phyloP scores from a whole-genome alignment of 1,140 invertebrate genomes.

The Diploscapter pachys region DNA sequence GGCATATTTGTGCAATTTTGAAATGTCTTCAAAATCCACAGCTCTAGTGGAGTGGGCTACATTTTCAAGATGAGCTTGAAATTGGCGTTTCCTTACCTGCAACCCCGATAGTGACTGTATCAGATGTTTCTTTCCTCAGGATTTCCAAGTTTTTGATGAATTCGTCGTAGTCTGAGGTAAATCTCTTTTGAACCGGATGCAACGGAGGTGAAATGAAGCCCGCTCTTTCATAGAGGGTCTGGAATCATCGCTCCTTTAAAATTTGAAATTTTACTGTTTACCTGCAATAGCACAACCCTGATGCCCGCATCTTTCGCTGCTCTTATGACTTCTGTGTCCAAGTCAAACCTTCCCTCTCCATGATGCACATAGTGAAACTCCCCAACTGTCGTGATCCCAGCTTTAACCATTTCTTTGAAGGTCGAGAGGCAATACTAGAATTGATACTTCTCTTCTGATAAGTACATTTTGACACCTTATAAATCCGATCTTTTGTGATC shows the following conservation, averaged over 20 bases:
- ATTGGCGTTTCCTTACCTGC: slow-evolving; percentile 39
- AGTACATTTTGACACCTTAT: slow-evolving; percentile 36
- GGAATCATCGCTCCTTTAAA: slow-evolving; percentile 5
- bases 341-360: slow-evolving; percentile 42
- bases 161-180: slow-evolving; percentile 40
- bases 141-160: slow-evolving; percentile 41
- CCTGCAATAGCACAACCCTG: slow-evolving; percentile 41
- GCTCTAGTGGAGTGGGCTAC: slow-evolving; percentile 56
- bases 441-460: neutral
- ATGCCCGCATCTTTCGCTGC: slow-evolving; percentile 52
- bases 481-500: slow-evolving; percentile 43
- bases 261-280: slow-evolving; percentile 2
- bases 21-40: slow-evolving; percentile 38
- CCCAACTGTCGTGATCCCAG: slow-evolving; percentile 55
- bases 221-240: slow-evolving; percentile 41
- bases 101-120: slow-evolving; percentile 41
- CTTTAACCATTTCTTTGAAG: slow-evolving; percentile 53
- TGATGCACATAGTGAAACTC: slow-evolving; percentile 59
- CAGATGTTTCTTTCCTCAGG: slow-evolving; percentile 11
- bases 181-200: slow-evolving; percentile 41
- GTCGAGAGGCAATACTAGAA: slow-evolving; percentile 51
- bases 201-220: slow-evolving; percentile 39
- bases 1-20: slow-evolving; percentile 41
- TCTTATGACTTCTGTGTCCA: slow-evolving; percentile 50
- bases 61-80: slow-evolving; percentile 2